Evolutionary conservation across 2,113 vertebrate genomes (phyloP).

Genomic region (Ia io): DNA sequence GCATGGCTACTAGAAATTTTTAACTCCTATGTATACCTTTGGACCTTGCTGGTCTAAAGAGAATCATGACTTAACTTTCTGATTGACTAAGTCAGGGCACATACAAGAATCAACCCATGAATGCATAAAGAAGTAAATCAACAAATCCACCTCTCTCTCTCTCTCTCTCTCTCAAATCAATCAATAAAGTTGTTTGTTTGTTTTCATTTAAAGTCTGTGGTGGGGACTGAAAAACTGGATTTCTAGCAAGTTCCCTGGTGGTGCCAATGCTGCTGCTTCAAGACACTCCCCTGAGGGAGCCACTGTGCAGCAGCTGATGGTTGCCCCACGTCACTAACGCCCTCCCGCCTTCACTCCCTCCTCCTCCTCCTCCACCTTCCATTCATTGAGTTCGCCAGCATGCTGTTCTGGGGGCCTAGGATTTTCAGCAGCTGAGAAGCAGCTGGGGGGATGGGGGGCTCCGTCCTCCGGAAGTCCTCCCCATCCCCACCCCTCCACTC

Average conservation of each 20-base stretch:
- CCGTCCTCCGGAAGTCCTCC: background rate
- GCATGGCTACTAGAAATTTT: background rate
- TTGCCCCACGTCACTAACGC: background rate
- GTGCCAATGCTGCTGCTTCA: background rate
- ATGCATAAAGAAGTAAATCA: no score
- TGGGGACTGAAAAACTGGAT: background rate
- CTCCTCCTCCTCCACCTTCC: no score
- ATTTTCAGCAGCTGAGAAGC: background rate
- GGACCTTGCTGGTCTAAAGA: background rate
- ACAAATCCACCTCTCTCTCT: no score
- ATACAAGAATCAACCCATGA: no score
- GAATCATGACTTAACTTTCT: background rate
- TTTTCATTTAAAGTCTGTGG: background rate
- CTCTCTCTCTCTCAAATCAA: no score
- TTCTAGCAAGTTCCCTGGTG: background rate
- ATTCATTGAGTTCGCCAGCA: background rate
- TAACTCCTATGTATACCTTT: background rate
- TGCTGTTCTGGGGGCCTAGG: background rate
- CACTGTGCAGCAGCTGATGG: background rate
- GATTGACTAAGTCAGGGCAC: background rate
- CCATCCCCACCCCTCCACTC: background rate
- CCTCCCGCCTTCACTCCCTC: background rate
- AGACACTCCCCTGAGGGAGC: accelerated
- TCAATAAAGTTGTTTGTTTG: background rate
- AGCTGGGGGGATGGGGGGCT: background rate